Conservation (phyloP, 2,888 invertebrate species). For the Hoplodrina ambigua region DNA sequence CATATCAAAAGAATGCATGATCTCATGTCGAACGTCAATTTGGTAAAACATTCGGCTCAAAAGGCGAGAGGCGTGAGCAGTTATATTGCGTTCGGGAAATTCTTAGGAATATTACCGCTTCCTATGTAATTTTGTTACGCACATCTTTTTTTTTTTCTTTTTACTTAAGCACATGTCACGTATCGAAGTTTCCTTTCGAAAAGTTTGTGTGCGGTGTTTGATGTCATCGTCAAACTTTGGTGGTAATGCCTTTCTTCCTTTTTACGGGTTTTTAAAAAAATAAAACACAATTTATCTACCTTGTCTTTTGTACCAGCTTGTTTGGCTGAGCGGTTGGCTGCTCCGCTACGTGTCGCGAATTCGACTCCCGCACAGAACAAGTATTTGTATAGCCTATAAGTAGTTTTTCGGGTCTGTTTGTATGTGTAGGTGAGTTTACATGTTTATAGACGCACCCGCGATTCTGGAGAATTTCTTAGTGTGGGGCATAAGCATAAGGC, state of each 20-base stretch:
- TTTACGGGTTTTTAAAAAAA: constrained; percentile 35
- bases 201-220: constrained; percentile 46
- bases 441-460: too few species aligned
- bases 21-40: constrained; percentile 84
- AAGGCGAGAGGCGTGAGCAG: constrained; percentile 72
- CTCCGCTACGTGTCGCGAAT: too few species aligned
- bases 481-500: too few species aligned
- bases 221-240: constrained; percentile 56
- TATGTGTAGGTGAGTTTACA: too few species aligned
- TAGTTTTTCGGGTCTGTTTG: too few species aligned
- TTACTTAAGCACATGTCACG: constrained; percentile 51
- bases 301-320: constrained; percentile 2
- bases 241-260: constrained; percentile 4
- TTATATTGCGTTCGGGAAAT: constrained; percentile 73
- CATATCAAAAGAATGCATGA: constrained; percentile 88
- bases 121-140: constrained; percentile 64
- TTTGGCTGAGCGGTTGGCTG: too few species aligned
- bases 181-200: constrained; percentile 47
- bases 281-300: constrained; percentile 17
- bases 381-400: too few species aligned
- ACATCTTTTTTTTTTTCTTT: constrained; percentile 34
- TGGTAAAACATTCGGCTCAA: constrained; percentile 82
- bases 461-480: too few species aligned
- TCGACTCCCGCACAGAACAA: too few species aligned
- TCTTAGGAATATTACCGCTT: constrained; percentile 68